Conservation (phyloP, 2,797 vertebrate species). For the Vipera ursinii region DNA sequence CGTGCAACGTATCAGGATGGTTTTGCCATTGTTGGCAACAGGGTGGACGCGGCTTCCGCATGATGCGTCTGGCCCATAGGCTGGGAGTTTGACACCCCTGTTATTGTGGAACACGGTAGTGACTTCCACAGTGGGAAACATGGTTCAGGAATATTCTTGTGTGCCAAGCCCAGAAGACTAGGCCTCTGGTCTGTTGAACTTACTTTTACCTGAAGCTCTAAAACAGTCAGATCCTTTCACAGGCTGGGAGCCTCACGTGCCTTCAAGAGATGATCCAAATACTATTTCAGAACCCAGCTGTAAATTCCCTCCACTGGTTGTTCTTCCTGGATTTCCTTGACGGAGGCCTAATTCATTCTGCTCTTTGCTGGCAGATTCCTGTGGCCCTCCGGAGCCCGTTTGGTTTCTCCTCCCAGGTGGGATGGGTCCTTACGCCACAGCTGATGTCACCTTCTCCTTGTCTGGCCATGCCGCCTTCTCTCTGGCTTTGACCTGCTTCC, state of each 20-base stretch:
- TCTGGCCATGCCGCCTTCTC: background rate
- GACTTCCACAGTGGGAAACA: background rate
- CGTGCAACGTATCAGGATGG: no score
- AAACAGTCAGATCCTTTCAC: no score
- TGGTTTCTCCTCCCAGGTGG: constrained; percentile 22
- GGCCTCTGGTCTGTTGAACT: background rate
- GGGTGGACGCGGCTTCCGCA: no score
- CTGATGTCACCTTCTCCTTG: constrained; percentile 19
- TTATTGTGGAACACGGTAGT: background rate
- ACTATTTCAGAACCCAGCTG: background rate
- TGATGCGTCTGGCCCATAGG: no score
- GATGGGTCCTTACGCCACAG: background rate
- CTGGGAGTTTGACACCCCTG: no score
- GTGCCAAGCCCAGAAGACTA: background rate
- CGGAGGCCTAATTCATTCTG: background rate
- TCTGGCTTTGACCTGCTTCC: background rate
- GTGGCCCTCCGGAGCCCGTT: background rate
- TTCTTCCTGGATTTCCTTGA: no score
- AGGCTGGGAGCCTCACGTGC: no score
- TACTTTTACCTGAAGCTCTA: background rate
- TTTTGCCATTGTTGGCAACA: no score
- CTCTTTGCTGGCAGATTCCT: background rate
- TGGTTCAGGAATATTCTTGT: background rate
- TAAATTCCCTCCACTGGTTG: background rate
- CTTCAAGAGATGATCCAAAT: background rate